Evolutionary conservation across 2,113 vertebrate species (phyloP).

Genomic region (Eublepharis macularius): DNA sequence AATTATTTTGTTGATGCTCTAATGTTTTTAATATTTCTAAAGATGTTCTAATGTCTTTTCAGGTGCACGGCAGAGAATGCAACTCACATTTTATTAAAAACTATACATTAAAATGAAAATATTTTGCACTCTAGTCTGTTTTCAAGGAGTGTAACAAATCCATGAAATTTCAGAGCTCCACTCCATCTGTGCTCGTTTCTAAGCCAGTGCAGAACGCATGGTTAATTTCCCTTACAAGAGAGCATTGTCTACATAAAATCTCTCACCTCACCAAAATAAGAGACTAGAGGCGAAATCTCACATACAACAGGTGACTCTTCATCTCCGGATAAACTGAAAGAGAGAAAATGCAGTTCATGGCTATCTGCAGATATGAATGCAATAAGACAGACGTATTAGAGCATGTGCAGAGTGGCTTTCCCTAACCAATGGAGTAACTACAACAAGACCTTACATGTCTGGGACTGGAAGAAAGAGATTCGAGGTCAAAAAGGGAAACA

Average conservation of each 20-base stretch:
- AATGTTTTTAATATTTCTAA: no score
- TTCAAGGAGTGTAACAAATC: background rate
- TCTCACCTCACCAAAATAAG: conserved; percentile 94
- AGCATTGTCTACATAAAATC: background rate
- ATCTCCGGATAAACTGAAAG: conserved; percentile 64
- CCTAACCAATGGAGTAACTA: background rate
- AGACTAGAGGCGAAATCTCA: conserved; percentile 92
- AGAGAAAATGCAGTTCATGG: background rate
- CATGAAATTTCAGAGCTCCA: background rate
- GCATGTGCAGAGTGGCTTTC: background rate
- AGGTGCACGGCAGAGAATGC: background rate
- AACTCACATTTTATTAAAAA: background rate
- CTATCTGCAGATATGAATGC: background rate
- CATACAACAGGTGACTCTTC: conserved; percentile 76
- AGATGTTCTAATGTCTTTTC: no score
- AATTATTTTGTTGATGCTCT: no score
- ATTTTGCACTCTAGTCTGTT: background rate
- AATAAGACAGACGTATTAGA: background rate
- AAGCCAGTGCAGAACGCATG: background rate
- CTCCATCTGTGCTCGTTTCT: background rate
- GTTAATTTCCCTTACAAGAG: background rate
- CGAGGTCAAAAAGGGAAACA: no score
- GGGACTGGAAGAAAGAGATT: background rate
- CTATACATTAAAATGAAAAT: background rate
- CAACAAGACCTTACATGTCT: background rate